Base-by-base conservation (phyloP, 1,140 invertebrate species). In the Hycleus cichorii region DNA sequence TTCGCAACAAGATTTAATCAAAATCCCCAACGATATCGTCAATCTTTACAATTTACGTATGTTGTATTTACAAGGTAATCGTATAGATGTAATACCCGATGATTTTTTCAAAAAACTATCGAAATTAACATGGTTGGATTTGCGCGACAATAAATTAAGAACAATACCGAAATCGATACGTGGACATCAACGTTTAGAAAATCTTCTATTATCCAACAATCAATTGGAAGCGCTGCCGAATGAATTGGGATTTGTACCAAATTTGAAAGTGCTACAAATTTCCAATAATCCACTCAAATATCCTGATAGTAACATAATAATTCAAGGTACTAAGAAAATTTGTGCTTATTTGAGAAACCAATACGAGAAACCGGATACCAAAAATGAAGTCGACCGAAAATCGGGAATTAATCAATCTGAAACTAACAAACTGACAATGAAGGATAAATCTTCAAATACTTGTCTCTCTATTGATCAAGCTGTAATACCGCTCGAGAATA, bases 61-160 rank as follows among this genome's bases (percentile, higher is more conserved):
- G 72, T 53, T 75, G 4, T 76, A 74, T 59, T 60, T 76, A 38
- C 72, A 75, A 59, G 54, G 62, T 9, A 76, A 76, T 52, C 50
- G 60, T 9, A 55, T 76, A 10, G 62, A 60, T 26, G 53, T 49
- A 8, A 52, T 75, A 12, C 71, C 72, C 1, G 64, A 70, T 7
- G 54, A 72, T 60, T 66, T 76, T 6, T 76, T 76, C 44, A 54
- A 62, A 8, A 64, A 63, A 55, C 58, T 76, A 46, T 64, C 62
- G 5, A 64, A 68, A 47, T 60, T 76, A 39, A 64, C 62, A 44
- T 75, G 75, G 75, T 49, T 76, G 44, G 75, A 76, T 64, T 48
- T 75, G 39, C 64, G 75, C 46, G 70, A 71, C 32, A 76, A 76
- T 57, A 50, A 66, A 25, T 55, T 75, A 43, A 60, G 44, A 42